phyloP scores from a whole-genome alignment of 2,888 invertebrate species.

The Ophraella communa region DNA sequence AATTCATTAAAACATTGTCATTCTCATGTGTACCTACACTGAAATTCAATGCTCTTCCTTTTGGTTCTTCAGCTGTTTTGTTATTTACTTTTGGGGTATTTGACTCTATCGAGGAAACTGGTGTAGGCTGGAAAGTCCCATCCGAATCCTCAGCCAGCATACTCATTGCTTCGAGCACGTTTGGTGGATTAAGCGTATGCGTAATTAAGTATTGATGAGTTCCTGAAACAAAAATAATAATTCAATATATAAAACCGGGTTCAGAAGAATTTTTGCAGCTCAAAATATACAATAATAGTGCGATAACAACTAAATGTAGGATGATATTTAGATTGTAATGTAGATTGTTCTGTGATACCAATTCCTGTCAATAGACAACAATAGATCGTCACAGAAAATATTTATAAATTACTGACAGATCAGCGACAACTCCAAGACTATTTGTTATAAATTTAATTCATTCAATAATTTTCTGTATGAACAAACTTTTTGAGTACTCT shows the following conservation, averaged over 20 bases:
- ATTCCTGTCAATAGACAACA: too few species aligned
- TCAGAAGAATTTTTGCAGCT: too few species aligned
- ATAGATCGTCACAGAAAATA: too few species aligned
- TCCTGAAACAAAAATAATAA: constrained; percentile 23
- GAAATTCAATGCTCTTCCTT: constrained; percentile 56
- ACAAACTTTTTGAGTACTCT: too few species aligned
- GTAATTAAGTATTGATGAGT: constrained; percentile 43
- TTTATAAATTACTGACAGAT: too few species aligned
- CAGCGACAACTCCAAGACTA: too few species aligned
- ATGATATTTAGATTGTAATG: too few species aligned
- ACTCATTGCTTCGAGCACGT: constrained; percentile 47
- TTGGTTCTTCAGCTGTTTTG: constrained; percentile 42
- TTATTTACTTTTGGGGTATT: constrained; percentile 7
- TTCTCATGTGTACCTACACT: constrained; percentile 48
- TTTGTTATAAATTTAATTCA: too few species aligned
- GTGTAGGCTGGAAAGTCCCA: constrained; percentile 41
- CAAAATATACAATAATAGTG: too few species aligned
- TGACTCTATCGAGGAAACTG: constrained; percentile 20
- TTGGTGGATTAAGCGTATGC: constrained; percentile 45
- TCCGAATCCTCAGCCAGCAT: constrained; percentile 53
- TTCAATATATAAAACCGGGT: background rate
- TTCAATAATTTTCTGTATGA: too few species aligned
- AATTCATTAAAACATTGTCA: constrained; percentile 48
- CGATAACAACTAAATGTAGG: too few species aligned
- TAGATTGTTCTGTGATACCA: too few species aligned